A percentile compares a stretch with the other conserved stretches of the same genome.
phyloP scores from a whole-genome alignment of 2,797 vertebrate species.

The Zalophus californianus region DNA sequence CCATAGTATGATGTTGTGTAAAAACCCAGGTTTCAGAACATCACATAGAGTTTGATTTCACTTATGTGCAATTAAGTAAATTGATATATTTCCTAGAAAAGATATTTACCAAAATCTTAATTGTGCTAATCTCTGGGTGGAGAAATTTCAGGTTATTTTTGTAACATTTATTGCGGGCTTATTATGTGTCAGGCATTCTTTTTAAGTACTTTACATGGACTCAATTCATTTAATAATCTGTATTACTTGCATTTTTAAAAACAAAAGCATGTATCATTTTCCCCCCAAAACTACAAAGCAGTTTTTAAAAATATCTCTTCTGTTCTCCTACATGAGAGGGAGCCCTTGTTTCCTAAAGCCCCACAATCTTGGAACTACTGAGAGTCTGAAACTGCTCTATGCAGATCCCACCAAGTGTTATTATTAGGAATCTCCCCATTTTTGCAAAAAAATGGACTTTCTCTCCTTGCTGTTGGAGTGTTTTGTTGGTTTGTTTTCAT shows the following conservation, averaged over 20 bases:
- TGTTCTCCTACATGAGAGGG: neutral
- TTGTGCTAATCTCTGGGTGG: neutral
- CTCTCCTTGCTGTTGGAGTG: neutral
- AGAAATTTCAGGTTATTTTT: neutral
- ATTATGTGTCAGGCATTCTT: neutral
- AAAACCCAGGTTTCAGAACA: neutral
- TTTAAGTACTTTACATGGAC: neutral
- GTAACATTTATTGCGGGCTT: neutral
- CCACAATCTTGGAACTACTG: neutral
- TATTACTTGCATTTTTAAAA: neutral
- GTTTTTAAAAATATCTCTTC: neutral
- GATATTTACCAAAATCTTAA: constrained; percentile 6
- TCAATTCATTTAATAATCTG: neutral
- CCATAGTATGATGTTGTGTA: neutral
- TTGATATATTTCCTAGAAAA: neutral
- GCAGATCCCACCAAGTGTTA: neutral
- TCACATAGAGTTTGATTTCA: neutral
- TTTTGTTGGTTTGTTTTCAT: neutral
- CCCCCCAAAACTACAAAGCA: neutral
- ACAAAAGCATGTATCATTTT: neutral
- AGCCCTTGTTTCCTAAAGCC: neutral
- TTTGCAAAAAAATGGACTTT: neutral
- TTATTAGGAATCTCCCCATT: neutral
- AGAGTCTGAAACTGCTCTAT: neutral
- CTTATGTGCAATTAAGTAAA: neutral